Base-by-base conservation (phyloP, 2,888 invertebrate species). In the Dilophus febrilis region DNA sequence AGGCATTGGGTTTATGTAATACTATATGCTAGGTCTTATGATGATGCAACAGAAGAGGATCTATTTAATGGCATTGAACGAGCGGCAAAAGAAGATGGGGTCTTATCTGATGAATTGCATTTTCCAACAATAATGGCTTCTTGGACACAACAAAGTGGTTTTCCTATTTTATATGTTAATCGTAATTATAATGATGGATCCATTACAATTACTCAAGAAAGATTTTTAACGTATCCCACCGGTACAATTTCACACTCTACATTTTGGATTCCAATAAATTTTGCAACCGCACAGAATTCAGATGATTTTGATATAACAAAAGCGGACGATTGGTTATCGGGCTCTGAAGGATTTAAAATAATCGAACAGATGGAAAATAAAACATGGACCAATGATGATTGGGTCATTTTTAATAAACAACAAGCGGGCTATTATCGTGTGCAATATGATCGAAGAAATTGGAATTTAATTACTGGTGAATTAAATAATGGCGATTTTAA, bases 361-460 rank as follows among this genome's bases (percentile, higher is more conserved):
- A 37, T 45, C 2, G n/a, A 26, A 13, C 37, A 35, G n/a, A 36
- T 13, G 13, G 30, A 7, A 5, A 11, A 22, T 11, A 2, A 11
- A 3, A 31, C 7, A 12, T 41, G 37, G 38, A 29, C 19, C 13
- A 14, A 17, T 1, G 33, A 35, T 16, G 47, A 55, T 2, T 70
- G 69, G 68, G 46, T 69, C 10, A 56, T 71, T 30, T 50, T 68
- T 6, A 71, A 71, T 48, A 54, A 60, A 14, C 61, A 66, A 44
- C 61, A 66, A 51, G 63, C 61, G 39, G 65, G 65, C 35, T 8
- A 39, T 53, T 81, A 75, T 59, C 65, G 80, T 49, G 73, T 80
- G 4, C 76, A 79, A 51, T 85, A 85, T 48, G 81, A 84, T 35
- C 47, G 50, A 0, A 53, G 54, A 1, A 81, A 81, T 53, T 85